Conservation (phyloP, 2,113 vertebrate genomes). For the Emydura subglobosa region DNA sequence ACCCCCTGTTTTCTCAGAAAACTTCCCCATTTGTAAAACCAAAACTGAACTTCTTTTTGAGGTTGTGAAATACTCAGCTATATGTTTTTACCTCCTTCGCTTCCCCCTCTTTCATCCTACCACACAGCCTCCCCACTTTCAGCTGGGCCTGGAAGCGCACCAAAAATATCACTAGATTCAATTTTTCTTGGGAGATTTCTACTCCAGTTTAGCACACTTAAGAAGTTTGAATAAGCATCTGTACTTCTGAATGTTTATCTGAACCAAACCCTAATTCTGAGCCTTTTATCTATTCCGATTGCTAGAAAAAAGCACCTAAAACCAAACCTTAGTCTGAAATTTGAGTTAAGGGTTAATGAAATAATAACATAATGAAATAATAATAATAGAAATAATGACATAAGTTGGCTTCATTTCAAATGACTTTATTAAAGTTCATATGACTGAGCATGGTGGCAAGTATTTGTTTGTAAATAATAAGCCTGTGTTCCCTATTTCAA, state of each 20-base stretch:
- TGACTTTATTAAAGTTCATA: neutral
- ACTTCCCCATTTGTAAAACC: neutral
- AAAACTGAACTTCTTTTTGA: neutral
- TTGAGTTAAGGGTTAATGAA: neutral
- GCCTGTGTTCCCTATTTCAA: neutral
- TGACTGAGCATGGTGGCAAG: neutral
- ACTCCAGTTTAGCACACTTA: neutral
- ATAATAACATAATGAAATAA: too few relatives aligned
- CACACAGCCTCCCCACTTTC: neutral
- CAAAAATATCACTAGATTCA: neutral
- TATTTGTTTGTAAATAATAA: neutral
- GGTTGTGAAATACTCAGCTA: neutral
- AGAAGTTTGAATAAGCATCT: neutral
- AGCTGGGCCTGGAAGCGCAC: accelerated
- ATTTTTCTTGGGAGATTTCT: neutral
- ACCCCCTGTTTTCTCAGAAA: neutral
- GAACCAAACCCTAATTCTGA: neutral
- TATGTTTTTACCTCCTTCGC: neutral
- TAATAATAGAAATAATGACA: neutral
- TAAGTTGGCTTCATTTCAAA: neutral
- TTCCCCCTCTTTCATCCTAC: neutral
- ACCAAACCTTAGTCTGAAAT: neutral
- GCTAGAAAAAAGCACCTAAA: neutral
- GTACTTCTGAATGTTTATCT: neutral
- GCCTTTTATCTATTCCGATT: neutral